These are phyloP conservation scores for Scaptodrosophila latifasciaeformis DNA, from an alignment of 2,888 invertebrate genomes.

Conservation along the genomic window DNA sequence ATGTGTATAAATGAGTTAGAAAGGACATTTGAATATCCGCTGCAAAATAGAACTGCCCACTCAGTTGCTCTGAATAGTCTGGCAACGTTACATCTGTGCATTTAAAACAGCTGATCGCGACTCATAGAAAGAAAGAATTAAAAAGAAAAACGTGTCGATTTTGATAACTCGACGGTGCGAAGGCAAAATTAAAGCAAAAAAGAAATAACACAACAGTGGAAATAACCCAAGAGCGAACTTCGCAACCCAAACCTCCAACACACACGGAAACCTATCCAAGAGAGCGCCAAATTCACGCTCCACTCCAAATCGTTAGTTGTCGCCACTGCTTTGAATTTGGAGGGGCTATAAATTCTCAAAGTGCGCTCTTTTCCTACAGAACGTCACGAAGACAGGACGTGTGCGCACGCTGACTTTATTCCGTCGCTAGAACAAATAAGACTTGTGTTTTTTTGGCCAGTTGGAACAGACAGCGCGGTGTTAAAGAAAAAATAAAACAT, in stretches of 20 bases:
- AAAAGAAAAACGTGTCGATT: slow-evolving; percentile 43
- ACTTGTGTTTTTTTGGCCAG: slow-evolving; percentile 30
- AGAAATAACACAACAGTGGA: not conserved
- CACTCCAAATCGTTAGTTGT: too few species aligned
- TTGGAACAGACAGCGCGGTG: too few species aligned
- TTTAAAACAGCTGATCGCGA: slow-evolving; percentile 36
- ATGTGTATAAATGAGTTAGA: too few species aligned
- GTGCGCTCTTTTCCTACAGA: slow-evolving; percentile 65
- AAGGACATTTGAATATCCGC: too few species aligned
- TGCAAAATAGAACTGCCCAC: too few species aligned
- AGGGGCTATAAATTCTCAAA: slow-evolving; percentile 53
- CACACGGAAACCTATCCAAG: too few species aligned
- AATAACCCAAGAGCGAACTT: too few species aligned
- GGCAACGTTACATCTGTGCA: slow-evolving; percentile 30
- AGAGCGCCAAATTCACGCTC: too few species aligned
- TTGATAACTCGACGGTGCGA: too few species aligned
- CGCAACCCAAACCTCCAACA: too few species aligned
- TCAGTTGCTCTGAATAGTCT: slow-evolving; percentile 8
- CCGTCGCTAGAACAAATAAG: slow-evolving; percentile 39
- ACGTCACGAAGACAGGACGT: slow-evolving; percentile 64
- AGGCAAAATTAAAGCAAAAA: not conserved
- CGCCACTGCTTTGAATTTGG: not conserved
- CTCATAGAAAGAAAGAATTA: too few species aligned
- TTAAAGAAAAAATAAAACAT: slow-evolving; percentile 13
- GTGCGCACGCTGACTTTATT: slow-evolving; percentile 34